Conservation (phyloP, 1,140 invertebrate species). For the Ephestia elutella region DNA sequence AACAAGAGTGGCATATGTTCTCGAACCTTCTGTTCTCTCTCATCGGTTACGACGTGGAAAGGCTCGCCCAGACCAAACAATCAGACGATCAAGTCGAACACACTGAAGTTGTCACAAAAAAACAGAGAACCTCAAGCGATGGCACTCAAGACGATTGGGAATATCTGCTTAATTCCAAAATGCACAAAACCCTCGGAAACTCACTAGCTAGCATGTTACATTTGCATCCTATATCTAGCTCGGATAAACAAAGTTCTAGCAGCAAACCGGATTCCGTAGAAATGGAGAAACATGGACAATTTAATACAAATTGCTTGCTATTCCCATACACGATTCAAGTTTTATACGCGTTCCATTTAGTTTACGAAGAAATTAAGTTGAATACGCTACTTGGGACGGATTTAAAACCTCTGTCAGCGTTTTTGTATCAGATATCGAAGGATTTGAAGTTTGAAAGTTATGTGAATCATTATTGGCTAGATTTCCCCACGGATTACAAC, state of each 20-base stretch:
- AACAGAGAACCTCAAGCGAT: slow-evolving; percentile 77
- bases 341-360: slow-evolving; percentile 87
- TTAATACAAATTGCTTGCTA: slow-evolving; percentile 80
- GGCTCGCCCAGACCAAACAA: slow-evolving; percentile 72
- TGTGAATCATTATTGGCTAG: slow-evolving; percentile 88
- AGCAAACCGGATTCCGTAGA: slow-evolving; percentile 28
- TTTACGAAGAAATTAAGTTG: slow-evolving; percentile 94
- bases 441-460: slow-evolving; percentile 85
- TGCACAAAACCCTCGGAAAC: slow-evolving; percentile 65
- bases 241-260: slow-evolving; percentile 25
- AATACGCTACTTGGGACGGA: slow-evolving; percentile 82
- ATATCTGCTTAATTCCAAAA: slow-evolving; percentile 78
- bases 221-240: slow-evolving; percentile 24
- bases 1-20: slow-evolving; percentile 90
- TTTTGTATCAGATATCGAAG: slow-evolving; percentile 85
- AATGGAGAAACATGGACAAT: slow-evolving; percentile 61
- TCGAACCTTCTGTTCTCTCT: slow-evolving; percentile 78
- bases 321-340: slow-evolving; percentile 85
- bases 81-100: slow-evolving; percentile 63
- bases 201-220: slow-evolving; percentile 54
- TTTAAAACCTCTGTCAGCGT: slow-evolving; percentile 79
- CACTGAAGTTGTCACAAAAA: slow-evolving; percentile 74
- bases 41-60: slow-evolving; percentile 84
- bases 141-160: slow-evolving; percentile 86
- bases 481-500: slow-evolving; percentile 82